Conservation (phyloP, 2,113 vertebrate species). For the Myodes glareolus region DNA sequence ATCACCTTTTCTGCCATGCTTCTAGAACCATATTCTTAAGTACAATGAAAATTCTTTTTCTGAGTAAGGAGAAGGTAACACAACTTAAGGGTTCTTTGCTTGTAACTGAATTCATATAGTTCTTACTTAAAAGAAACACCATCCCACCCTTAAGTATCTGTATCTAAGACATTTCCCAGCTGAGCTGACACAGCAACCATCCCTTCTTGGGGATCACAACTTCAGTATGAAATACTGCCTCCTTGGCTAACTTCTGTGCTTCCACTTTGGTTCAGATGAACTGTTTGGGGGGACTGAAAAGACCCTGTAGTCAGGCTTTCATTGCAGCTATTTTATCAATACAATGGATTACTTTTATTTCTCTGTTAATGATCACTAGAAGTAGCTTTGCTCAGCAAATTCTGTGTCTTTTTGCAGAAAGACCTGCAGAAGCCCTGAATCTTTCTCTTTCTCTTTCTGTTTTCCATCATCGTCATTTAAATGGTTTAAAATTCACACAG, state of each 20-base stretch:
- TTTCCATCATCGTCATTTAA: conserved; percentile 51
- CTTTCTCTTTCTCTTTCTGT: conserved; percentile 1
- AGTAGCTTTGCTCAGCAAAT: conserved; percentile 62
- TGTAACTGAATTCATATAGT: background rate
- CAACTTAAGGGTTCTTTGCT: background rate
- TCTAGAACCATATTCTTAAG: background rate
- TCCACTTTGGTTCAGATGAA: conserved; percentile 35
- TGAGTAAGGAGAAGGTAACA: background rate
- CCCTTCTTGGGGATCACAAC: conserved; percentile 1
- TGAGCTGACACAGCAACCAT: background rate
- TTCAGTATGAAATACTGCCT: conserved; percentile 32
- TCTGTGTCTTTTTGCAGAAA: conserved; percentile 48
- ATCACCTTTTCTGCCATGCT: background rate
- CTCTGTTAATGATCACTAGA: conserved; percentile 49
- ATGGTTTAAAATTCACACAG: conserved; percentile 40
- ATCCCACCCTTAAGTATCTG: background rate
- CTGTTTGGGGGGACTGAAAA: conserved; percentile 33
- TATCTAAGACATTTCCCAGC: conserved; percentile 35
- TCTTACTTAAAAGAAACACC: background rate
- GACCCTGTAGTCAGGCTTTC: background rate
- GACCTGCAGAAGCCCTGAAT: conserved; percentile 22
- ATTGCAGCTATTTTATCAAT: conserved; percentile 31
- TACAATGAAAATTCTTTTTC: background rate
- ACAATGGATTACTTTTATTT: conserved; percentile 33
- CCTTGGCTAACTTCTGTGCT: conserved; percentile 39